Evolutionary conservation across 2,113 vertebrate genomes (phyloP), one percentile per base, ranked within the genome.

Genomic region (Serinus canaria): DNA sequence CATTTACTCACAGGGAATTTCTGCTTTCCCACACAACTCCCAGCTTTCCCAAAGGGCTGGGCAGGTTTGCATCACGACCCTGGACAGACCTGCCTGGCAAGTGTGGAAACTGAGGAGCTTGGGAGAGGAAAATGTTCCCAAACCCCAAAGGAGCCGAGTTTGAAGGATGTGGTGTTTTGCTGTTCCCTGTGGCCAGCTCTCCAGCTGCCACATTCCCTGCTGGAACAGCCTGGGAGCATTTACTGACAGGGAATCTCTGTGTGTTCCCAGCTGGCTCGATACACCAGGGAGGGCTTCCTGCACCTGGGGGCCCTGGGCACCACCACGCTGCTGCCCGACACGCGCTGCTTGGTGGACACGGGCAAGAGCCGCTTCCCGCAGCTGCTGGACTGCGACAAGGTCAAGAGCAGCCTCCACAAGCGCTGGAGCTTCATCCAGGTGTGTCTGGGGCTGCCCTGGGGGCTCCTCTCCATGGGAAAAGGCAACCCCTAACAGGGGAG

Each of bases 391-490:
- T 99, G 99, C 0, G 99, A 99, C 62, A 99, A 99, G 95, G 98
- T 99, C 93, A 98, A 98, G 94, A 98, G 97, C 87, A 97, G 98
- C 63, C 98, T 98, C n/a, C 98, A 98, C 92, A 99, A 99, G 83
- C 98, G 98, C 24, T 99, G 99, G 99, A 98, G 96, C 77, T 99
- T 99, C 97, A 98, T 98, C 89, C 99, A 99, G 99, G 99, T 99
- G 72, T 50, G 98, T 47, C 52, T 0, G 2, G 31, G 10, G 46
- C 59, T 52, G n/a, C 78, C 41, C 19, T 6, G 0, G 0, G 37
- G 50, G 56, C 25, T 67, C 4, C 58, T 37, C 47, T 20, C 11
- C 31, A 11, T 5, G 11, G 30, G 30, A 31, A 31, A 19, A 20
- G 30, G 52, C 8, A 30, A 55, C 52, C 52, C 52, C 52, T 7